Evolutionary conservation across 2,888 invertebrate genomes (phyloP), one percentile per base, ranked within the genome.

Genomic region (Polietes domitor): DNA sequence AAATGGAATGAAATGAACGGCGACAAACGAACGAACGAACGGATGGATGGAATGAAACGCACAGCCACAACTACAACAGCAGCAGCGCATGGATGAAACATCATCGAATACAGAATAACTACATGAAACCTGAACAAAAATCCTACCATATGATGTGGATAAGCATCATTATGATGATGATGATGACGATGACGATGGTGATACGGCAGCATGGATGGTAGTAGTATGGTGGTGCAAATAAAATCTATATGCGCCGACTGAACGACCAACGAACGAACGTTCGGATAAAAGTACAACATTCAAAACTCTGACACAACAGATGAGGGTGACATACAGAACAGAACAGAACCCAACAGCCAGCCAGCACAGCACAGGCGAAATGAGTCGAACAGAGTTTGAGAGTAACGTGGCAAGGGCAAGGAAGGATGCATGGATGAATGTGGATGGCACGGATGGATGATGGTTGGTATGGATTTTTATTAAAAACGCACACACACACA

Each of bases 1-100:
- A 55, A 37, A 85, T 81, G 81, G 74, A 78, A 65, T 73, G 83
- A 83, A 83, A n/a, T n/a, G n/a, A n/a, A n/a, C n/a, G n/a, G n/a
- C 85, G 79, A 86, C 76, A 63, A 55, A 47, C 75, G 43, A 61
- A 77, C 75, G 65, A 53, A 70, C n/a, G 68, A 71, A 71, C 80
- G 32, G 37, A 32, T 37, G 32, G 17, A 19, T 10, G 32, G 28
- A 63, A 37, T n/a, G 26, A 50, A 53, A 28, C 6, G 9, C 24
- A 19, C 15, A 19, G 17, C 0, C 26, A 53, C n/a, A 71, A n/a
- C n/a, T n/a, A n/a, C 65, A 37, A 12, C 37, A 65, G 41, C 37
- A 19, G 37, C 47, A 53, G 47, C 74, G 68, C 80, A 78, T 76
- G 84, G 78, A 73, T 76, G 75, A 37, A 74, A 63, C 43, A 55